Evolutionary conservation across 2,888 invertebrate species (phyloP), one percentile per base, ranked within the genome.

Genomic region (Caradrina clavipalpis): DNA sequence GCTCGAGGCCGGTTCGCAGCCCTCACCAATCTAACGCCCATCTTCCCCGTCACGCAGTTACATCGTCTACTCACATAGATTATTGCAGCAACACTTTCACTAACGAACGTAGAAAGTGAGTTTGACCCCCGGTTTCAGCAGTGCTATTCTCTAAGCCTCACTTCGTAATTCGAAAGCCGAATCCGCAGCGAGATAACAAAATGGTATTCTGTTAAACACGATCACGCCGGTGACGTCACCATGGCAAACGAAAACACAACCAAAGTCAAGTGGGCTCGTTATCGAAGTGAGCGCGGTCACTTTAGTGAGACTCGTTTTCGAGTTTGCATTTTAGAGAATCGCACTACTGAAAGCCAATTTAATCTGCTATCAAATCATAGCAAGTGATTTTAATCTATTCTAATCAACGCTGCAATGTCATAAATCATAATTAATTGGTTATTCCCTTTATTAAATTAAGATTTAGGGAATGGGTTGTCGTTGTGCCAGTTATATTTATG

Each of bases 1-100:
- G 60, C 84, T 75, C 84, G 80, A 83, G 73, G 84, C 74, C 84
- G 54, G 78, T 76, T 82, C 76, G 73, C 70, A 82, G 82, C 80
- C 64, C 73, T 72, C 82, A 58, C 77, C 84, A 83, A 76, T 80
- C 85, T 78, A 80, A 71, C 79, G 69, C 73, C 83, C 75, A 78
- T 83, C 85, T 83, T 73, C 57, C 47, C 51, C 72, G 73, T 83
- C 85, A 83, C 84, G 78, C 81, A 75, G 84, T 69, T 56, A 76
- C 67, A 50, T 62, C 57, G 53, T 57, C 35, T 79, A 81, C 64
- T 62, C 60, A 71, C 58, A 49, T 71, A 72, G 56, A 72, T 75
- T 74, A 82, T 70, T 70, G 64, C 67, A 69, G 64, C 67, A 69
- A 72, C 84, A 83, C 83, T 83, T 85, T 83, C 81, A 67, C 84